Evolutionary conservation across 1,140 invertebrate genomes (phyloP).

Genomic region (Oreohelix idahoensis): DNA sequence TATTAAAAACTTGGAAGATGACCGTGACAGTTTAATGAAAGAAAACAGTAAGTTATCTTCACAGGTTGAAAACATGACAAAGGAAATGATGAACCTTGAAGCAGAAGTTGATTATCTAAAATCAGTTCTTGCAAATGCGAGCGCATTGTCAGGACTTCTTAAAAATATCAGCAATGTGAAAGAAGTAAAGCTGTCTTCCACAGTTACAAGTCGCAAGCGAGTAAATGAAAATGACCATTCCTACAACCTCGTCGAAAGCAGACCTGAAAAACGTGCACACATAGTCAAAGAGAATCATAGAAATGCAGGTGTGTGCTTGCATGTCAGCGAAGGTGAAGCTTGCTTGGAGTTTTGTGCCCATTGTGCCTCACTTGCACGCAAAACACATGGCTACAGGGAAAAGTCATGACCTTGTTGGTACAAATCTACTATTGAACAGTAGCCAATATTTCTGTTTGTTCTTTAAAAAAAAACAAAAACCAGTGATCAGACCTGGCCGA

Average conservation of each 20-base stretch:
- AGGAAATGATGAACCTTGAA: conserved; percentile 47
- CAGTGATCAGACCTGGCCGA: too few relatives aligned
- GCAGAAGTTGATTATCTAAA: conserved; percentile 67
- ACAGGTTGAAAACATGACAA: conserved; percentile 42
- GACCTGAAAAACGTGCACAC: conserved; percentile 19
- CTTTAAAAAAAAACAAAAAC: too few relatives aligned
- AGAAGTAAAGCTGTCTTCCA: conserved; percentile 59
- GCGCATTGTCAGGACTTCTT: conserved; percentile 61
- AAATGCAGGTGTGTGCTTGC: conserved; percentile 65
- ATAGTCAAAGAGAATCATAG: neutral
- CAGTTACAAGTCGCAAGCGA: conserved; percentile 48
- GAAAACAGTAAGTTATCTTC: conserved; percentile 55
- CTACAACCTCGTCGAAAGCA: conserved; percentile 42
- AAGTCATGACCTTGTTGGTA: neutral
- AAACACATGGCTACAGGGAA: conserved; percentile 2
- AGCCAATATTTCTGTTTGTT: too few relatives aligned
- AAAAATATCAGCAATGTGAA: conserved; percentile 64
- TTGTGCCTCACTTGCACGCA: conserved; percentile 44
- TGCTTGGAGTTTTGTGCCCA: conserved; percentile 67
- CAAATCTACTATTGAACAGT: too few relatives aligned
- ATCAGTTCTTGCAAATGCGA: conserved; percentile 67
- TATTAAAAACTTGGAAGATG: conserved; percentile 60
- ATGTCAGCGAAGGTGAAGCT: conserved; percentile 64
- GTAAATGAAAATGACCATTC: conserved; percentile 55
- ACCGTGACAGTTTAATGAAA: conserved; percentile 52